A percentile compares a stretch with the other conserved stretches of the same genome.
These are phyloP conservation scores for Cheirogaleus medius DNA, from an alignment of 2,113 vertebrate species.

Conservation along the genomic window DNA sequence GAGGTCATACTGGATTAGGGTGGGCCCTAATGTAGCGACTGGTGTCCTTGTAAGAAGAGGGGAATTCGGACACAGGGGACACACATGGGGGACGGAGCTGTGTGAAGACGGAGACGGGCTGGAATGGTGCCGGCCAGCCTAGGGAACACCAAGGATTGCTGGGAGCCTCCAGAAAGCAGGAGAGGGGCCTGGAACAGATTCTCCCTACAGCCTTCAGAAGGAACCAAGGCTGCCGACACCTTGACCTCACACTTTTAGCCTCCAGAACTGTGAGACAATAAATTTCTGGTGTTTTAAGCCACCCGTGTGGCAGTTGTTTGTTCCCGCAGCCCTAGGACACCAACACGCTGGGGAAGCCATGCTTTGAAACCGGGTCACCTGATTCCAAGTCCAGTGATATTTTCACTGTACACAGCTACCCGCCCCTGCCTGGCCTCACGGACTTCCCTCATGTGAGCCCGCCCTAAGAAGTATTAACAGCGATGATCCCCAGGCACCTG, in stretches of 20 bases:
- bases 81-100: not conserved
- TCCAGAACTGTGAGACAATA: not conserved
- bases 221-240: not conserved
- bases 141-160: not conserved
- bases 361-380: not conserved
- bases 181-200: not conserved
- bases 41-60: not conserved
- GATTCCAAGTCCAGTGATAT: not conserved
- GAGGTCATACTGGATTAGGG: not conserved
- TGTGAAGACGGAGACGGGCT: fast-evolving
- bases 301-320: not conserved
- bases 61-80: too few species aligned
- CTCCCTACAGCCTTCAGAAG: not conserved
- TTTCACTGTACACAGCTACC: not conserved
- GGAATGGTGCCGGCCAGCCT: not conserved
- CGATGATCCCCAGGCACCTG: fast-evolving
- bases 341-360: not conserved
- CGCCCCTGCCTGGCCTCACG: fast-evolving
- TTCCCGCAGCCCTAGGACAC: not conserved
- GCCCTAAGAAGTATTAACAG: fast-evolving
- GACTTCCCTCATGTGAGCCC: fast-evolving
- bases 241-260: not conserved
- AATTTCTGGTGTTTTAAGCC: not conserved
- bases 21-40: not conserved
- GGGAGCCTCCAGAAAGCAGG: not conserved